phyloP scores from a whole-genome alignment of 1,140 invertebrate genomes.

The Sycophaga agraensis region DNA sequence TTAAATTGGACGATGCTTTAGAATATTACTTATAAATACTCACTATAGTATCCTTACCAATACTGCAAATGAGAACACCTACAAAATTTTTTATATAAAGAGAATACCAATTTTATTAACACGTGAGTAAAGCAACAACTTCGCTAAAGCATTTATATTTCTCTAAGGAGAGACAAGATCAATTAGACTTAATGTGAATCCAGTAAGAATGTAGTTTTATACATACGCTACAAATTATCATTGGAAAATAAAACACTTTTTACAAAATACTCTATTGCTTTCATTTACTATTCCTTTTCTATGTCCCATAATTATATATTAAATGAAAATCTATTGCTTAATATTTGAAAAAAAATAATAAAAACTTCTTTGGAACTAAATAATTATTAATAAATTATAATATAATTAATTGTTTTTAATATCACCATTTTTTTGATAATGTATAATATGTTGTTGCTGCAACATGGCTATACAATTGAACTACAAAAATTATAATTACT shows the following conservation, averaged over 20 bases:
- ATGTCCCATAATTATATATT: too few relatives aligned
- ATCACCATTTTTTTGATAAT: too few relatives aligned
- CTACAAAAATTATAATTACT: too few relatives aligned
- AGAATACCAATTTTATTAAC: conserved; percentile 28
- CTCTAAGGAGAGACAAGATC: conserved; percentile 28
- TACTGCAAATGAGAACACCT: conserved; percentile 25
- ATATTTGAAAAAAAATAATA: too few relatives aligned
- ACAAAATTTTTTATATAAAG: conserved; percentile 31
- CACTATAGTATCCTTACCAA: conserved; percentile 37
- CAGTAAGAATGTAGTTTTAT: conserved; percentile 49
- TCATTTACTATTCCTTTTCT: too few relatives aligned
- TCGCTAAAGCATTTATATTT: conserved; percentile 29
- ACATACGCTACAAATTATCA: conserved; percentile 46
- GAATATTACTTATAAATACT: conserved; percentile 40
- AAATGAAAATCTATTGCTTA: too few relatives aligned
- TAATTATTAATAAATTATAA: too few relatives aligned
- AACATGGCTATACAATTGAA: too few relatives aligned
- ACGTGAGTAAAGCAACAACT: conserved; percentile 25
- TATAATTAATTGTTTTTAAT: too few relatives aligned
- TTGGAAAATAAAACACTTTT: conserved; percentile 47
- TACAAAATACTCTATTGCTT: too few relatives aligned
- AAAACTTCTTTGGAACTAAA: too few relatives aligned
- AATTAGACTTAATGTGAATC: conserved; percentile 37
- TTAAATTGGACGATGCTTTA: conserved; percentile 37
- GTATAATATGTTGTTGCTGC: too few relatives aligned